Conservation (phyloP, 2,113 vertebrate species). For the Periophthalmodon schlosseri region DNA sequence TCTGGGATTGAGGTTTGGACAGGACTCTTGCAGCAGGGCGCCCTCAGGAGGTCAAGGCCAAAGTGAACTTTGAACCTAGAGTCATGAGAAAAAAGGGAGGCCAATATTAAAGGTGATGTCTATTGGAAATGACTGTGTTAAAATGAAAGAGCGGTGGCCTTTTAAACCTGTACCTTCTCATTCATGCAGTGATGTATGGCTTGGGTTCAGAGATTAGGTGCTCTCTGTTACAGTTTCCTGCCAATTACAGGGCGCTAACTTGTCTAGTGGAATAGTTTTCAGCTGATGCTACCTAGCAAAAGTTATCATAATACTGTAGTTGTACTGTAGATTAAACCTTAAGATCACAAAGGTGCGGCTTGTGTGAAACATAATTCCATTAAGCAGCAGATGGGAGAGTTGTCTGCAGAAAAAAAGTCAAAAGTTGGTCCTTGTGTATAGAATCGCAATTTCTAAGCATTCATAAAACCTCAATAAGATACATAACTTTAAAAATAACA, state of each 20-base stretch:
- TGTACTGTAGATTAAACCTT: background rate
- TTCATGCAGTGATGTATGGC: constrained; percentile 73
- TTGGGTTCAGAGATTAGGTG: constrained; percentile 64
- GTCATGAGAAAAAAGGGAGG: constrained; percentile 58
- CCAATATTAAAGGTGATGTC: constrained; percentile 68
- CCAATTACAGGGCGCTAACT: constrained; percentile 69
- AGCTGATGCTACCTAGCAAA: constrained; percentile 64
- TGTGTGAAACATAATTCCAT: background rate
- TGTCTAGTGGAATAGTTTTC: constrained; percentile 52
- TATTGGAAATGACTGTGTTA: constrained; percentile 66
- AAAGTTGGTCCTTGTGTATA: background rate
- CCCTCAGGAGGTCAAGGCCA: constrained; percentile 7
- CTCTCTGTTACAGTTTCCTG: constrained; percentile 63
- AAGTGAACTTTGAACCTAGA: constrained; percentile 52
- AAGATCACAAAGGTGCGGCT: background rate
- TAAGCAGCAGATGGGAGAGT: background rate
- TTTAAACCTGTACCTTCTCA: constrained; percentile 72
- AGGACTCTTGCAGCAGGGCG: background rate
- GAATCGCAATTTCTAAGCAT: too few relatives aligned
- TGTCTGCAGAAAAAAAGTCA: background rate
- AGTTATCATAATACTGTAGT: background rate
- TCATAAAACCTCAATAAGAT: too few relatives aligned
- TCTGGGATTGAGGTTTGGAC: constrained; percentile 9
- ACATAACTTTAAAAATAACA: too few relatives aligned
- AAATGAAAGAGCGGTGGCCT: constrained; percentile 72